phyloP scores from a whole-genome alignment of 2,113 vertebrate genomes.

The Formicarius rufipectus region DNA sequence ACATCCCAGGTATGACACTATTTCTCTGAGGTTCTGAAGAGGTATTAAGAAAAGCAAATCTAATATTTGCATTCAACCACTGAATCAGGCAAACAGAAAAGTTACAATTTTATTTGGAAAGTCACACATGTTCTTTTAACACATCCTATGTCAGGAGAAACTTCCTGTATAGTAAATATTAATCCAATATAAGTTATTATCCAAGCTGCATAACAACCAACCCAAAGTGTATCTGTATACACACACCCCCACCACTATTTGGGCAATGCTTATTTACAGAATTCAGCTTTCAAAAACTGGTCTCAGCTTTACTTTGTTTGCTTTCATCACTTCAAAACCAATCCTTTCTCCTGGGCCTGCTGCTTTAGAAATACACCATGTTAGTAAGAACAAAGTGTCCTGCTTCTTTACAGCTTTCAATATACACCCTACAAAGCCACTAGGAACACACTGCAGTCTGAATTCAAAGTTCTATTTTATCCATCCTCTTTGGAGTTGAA shows the following conservation, averaged over 20 bases:
- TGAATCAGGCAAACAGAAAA: neutral
- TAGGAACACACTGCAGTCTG: neutral
- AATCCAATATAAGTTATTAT: neutral
- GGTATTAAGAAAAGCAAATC: neutral
- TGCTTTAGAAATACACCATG: neutral
- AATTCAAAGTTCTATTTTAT: neutral
- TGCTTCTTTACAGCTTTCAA: slow-evolving; percentile 6
- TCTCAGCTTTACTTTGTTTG: neutral
- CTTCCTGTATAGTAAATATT: neutral
- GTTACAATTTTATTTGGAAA: neutral
- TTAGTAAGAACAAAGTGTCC: neutral
- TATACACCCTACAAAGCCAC: neutral
- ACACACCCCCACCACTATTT: neutral
- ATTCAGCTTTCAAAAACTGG: neutral
- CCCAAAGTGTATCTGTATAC: neutral
- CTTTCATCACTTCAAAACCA: slow-evolving; percentile 29
- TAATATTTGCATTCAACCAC: neutral
- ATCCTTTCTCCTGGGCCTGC: neutral
- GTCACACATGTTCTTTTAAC: neutral
- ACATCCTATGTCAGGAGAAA: neutral
- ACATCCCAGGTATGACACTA: neutral
- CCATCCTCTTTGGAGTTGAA: neutral
- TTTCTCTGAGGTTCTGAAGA: neutral
- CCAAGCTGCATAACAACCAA: neutral
- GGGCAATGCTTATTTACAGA: neutral